phyloP scores from a whole-genome alignment of 2,797 vertebrate species.

The Hydrophis major region DNA sequence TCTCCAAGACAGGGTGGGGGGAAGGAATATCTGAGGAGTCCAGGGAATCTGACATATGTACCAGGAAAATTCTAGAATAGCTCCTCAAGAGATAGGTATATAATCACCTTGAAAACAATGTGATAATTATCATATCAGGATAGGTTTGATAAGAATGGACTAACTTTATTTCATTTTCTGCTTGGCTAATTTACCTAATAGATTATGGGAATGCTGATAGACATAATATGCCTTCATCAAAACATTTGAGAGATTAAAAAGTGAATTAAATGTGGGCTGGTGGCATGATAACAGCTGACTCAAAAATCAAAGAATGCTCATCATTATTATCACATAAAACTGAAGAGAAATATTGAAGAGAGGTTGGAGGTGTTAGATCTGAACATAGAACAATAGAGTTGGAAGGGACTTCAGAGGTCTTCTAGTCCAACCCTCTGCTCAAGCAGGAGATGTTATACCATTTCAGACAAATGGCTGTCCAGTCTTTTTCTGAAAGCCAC shows the following conservation, averaged over 20 bases:
- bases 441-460: background rate
- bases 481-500: background rate
- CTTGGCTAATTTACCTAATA: background rate
- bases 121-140: background rate
- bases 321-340: background rate
- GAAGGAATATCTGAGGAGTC: background rate
- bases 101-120: background rate
- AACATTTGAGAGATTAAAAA: background rate
- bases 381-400: background rate
- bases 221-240: background rate
- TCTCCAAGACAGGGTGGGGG: background rate
- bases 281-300: background rate
- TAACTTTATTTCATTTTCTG: background rate
- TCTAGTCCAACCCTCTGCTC: background rate
- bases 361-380: background rate
- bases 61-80: background rate
- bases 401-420: background rate
- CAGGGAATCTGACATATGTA: background rate
- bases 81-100: background rate
- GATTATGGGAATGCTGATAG: background rate
- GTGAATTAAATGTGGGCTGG: background rate
- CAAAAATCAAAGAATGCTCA: background rate
- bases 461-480: background rate
- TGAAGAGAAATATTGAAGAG: background rate
- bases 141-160: background rate